A percentile compares a stretch with the other conserved stretches of the same genome.
Conservation (phyloP, 35 echinoderm and acorn worm genomes). For the Eucidaris tribuloides region DNA sequence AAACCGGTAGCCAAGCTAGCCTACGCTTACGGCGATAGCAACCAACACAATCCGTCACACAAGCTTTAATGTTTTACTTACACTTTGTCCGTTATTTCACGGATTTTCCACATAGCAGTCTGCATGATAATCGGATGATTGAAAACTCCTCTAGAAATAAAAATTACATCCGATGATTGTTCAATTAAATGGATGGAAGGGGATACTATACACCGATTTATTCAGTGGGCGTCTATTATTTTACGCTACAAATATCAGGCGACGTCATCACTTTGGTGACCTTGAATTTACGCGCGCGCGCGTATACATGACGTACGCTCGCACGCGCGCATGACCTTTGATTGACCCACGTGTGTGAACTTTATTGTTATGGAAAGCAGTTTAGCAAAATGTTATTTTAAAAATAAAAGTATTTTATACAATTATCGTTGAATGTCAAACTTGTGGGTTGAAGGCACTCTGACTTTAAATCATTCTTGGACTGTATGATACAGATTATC, state of each 20-base stretch:
- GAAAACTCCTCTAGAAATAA: neutral
- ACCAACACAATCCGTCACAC: conserved; percentile 14
- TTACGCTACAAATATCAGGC: neutral
- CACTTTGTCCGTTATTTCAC: conserved; percentile 95
- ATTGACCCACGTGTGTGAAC: too few species aligned
- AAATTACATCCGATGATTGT: conserved; percentile 11
- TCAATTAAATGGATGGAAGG: neutral
- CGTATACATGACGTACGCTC: neutral
- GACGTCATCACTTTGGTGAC: neutral
- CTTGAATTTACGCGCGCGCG: neutral
- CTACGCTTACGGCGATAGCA: too few species aligned
- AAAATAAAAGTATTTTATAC: too few species aligned
- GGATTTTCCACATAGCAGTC: conserved; percentile 87
- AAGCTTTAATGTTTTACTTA: conserved; percentile 51
- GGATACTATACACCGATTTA: too few species aligned
- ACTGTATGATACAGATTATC: too few species aligned
- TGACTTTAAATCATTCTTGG: too few species aligned
- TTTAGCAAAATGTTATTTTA: too few species aligned
- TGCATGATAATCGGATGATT: conserved; percentile 55
- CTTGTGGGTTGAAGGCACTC: too few species aligned
- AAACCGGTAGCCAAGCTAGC: too few species aligned
- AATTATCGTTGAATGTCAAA: too few species aligned
- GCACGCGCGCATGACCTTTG: neutral
- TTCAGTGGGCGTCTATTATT: neutral
- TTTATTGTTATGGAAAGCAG: too few species aligned